These are phyloP conservation scores for Rhagium mordax DNA, from an alignment of 2,888 invertebrate species.

Conservation along the genomic window DNA sequence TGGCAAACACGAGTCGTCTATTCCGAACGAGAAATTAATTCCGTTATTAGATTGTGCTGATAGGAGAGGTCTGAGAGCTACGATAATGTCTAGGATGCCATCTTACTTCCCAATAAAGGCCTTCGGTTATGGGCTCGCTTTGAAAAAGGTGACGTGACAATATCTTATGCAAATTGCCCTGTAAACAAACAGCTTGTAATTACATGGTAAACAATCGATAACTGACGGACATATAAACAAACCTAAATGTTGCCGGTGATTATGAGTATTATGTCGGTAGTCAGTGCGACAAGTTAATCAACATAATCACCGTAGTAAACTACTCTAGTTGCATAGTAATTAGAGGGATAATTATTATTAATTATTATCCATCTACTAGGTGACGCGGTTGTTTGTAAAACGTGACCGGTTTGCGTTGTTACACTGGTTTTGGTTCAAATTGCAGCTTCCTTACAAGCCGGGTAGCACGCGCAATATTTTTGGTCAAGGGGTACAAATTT, in stretches of 20 bases:
- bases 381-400: neutral
- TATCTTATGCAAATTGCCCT: conserved; percentile 52
- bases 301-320: neutral
- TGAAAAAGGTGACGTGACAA: conserved; percentile 47
- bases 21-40: conserved; percentile 27
- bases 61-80: conserved; percentile 5
- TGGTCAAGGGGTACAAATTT: too few species aligned
- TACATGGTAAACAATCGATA: conserved; percentile 44
- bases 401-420: neutral
- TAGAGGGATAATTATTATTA: conserved; percentile 4
- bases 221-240: conserved; percentile 21
- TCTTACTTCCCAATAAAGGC: conserved; percentile 50
- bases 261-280: conserved; percentile 17
- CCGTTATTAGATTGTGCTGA: conserved; percentile 29
- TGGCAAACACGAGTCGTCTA: conserved; percentile 18
- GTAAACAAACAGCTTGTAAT: conserved; percentile 53
- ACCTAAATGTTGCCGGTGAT: conserved; percentile 22
- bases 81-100: conserved; percentile 45
- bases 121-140: conserved; percentile 44
- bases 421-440: too few species aligned
- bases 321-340: conserved; percentile 15
- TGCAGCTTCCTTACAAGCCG: neutral
- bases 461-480: too few species aligned
- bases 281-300: neutral
- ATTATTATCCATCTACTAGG: neutral